Conservation (phyloP, 2,888 invertebrate genomes). For the Meghimatium bilineatum region DNA sequence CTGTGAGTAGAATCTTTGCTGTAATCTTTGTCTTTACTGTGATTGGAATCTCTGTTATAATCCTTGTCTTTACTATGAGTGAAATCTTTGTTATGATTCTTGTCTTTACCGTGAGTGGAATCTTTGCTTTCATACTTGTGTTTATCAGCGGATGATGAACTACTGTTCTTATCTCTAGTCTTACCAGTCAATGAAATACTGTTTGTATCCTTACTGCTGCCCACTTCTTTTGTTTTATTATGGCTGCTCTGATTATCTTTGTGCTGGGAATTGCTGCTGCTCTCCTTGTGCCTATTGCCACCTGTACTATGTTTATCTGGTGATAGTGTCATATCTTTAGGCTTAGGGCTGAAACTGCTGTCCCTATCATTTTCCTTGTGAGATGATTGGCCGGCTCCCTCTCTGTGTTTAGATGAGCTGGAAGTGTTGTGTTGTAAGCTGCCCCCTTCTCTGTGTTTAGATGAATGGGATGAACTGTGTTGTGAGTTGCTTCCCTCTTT, state of each 20-base stretch:
- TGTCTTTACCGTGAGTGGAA: no score
- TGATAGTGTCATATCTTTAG: slow-evolving; percentile 53
- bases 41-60: no score
- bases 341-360: slow-evolving; percentile 20
- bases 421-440: slow-evolving; percentile 50
- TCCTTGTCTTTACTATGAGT: no score
- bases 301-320: slow-evolving; percentile 48
- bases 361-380: slow-evolving; percentile 32
- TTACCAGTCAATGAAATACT: background rate
- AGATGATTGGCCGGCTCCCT: slow-evolving; percentile 58
- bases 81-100: no score
- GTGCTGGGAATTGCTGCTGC: slow-evolving; percentile 49
- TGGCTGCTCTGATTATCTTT: no score
- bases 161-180: no score
- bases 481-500: slow-evolving; percentile 34
- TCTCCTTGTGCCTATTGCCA: slow-evolving; percentile 5
- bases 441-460: slow-evolving; percentile 43
- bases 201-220: slow-evolving; percentile 41
- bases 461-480: slow-evolving; percentile 37
- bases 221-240: slow-evolving; percentile 36
- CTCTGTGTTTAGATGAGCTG: slow-evolving; percentile 49
- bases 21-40: no score
- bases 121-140: no score
- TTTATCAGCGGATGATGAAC: no score
- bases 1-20: no score